These are phyloP conservation scores for Calyptommatus sinebrachiatus DNA, from an alignment of 2,113 vertebrate species.

Conservation along the genomic window DNA sequence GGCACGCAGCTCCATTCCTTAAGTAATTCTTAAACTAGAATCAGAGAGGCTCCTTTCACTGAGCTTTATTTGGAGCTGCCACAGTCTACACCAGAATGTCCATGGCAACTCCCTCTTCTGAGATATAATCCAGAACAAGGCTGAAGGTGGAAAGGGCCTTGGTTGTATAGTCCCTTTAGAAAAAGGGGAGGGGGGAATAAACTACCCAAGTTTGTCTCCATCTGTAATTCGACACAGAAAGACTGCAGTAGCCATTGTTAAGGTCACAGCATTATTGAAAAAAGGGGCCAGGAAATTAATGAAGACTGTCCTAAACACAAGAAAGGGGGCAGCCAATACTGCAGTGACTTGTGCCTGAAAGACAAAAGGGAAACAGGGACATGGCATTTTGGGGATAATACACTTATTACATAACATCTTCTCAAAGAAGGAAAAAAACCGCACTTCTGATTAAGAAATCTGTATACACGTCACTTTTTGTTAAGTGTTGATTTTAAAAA, in stretches of 20 bases:
- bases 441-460: background rate
- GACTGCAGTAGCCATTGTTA: background rate
- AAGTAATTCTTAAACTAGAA: background rate
- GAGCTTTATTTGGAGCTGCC: too few species aligned
- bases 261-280: too few species aligned
- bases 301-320: background rate
- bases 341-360: background rate
- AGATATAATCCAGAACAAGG: background rate
- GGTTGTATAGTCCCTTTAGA: background rate
- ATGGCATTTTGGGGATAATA: background rate
- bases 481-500: background rate
- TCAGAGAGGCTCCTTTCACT: background rate
- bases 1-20: background rate
- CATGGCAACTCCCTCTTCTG: too few species aligned
- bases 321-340: background rate
- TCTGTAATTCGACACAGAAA: slow-evolving; percentile 14
- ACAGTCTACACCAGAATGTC: too few species aligned
- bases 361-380: background rate
- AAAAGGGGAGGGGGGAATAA: too few species aligned
- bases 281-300: slow-evolving; percentile 6
- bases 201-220: background rate
- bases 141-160: too few species aligned
- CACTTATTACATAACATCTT: background rate
- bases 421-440: background rate
- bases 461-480: background rate